These are phyloP conservation scores for Drosophila parthenogenetica DNA, from an alignment of 2,888 invertebrate genomes.

Conservation along the genomic window DNA sequence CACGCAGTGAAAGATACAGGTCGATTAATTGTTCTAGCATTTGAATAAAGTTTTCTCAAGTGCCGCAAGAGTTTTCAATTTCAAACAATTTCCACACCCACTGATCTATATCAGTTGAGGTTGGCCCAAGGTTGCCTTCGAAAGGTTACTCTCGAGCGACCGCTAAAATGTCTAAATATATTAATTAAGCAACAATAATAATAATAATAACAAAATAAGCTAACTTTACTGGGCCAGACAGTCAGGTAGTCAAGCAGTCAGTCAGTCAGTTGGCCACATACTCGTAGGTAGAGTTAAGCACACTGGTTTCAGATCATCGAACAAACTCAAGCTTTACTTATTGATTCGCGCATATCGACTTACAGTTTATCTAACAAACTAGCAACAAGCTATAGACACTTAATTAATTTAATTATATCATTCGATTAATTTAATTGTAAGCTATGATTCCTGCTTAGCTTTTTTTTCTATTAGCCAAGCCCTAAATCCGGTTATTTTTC, in stretches of 20 bases:
- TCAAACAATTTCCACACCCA: slow-evolving; percentile 72
- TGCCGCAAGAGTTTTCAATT: slow-evolving; percentile 64
- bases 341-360: slow-evolving; percentile 6
- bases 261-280: slow-evolving; percentile 1
- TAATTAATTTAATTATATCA: slow-evolving; percentile 19
- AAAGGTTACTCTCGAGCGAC: slow-evolving; percentile 67
- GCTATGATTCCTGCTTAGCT: background rate
- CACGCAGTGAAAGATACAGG: slow-evolving; percentile 4
- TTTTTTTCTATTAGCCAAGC: slow-evolving; percentile 8
- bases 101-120: slow-evolving; percentile 67
- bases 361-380: slow-evolving; percentile 3
- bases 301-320: slow-evolving; percentile 54
- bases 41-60: slow-evolving; percentile 8
- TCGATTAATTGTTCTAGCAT: background rate
- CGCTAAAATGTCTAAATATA: slow-evolving; percentile 73
- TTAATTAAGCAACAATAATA: slow-evolving; percentile 71
- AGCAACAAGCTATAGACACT: background rate
- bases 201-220: slow-evolving; percentile 27
- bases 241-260: slow-evolving; percentile 3
- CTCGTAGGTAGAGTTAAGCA: slow-evolving; percentile 23
- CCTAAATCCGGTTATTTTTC: slow-evolving; percentile 2
- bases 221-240: slow-evolving; percentile 38
- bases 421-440: slow-evolving; percentile 22
- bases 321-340: slow-evolving; percentile 24
- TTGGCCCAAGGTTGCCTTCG: slow-evolving; percentile 59